Percentiles rank a stretch among this genome's conserved stretches.
Conservation (phyloP, 2,113 vertebrate genomes). For the Chamaetylas fuelleborni region DNA sequence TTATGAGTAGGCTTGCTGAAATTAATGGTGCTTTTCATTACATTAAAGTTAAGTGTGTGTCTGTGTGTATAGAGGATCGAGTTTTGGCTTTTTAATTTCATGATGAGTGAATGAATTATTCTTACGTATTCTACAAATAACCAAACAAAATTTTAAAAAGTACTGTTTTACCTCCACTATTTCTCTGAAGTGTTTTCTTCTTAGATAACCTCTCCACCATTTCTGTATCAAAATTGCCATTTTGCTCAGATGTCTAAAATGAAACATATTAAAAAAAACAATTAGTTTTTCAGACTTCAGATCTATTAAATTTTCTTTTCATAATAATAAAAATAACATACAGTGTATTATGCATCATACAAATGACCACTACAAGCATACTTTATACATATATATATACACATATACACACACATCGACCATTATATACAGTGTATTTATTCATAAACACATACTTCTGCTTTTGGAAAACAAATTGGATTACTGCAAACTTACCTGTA, state of each 20-base stretch:
- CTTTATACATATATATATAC: not conserved
- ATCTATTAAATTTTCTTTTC: not conserved
- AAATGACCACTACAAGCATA: not conserved
- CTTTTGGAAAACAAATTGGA: not conserved
- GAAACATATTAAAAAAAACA: constrained; percentile 42
- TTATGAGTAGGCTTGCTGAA: not conserved
- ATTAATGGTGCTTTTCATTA: not conserved
- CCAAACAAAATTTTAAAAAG: not conserved
- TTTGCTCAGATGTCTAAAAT: constrained; percentile 81
- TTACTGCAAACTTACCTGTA: not conserved
- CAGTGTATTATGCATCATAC: not conserved
- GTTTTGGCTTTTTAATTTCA: not conserved
- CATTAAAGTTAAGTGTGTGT: not conserved
- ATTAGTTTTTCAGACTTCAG: not conserved
- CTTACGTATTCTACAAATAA: not conserved
- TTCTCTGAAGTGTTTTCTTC: constrained; percentile 80
- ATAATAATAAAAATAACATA: not conserved
- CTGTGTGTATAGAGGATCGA: not conserved
- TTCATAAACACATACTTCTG: not conserved
- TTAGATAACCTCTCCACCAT: constrained; percentile 86
- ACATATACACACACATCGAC: not conserved
- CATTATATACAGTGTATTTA: not conserved
- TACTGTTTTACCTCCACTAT: constrained; percentile 83
- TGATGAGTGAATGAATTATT: not conserved
- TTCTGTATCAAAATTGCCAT: constrained; percentile 84